phyloP scores from a whole-genome alignment of 92 coral and sea anemone genomes.

The Epizoanthus ramosus region DNA sequence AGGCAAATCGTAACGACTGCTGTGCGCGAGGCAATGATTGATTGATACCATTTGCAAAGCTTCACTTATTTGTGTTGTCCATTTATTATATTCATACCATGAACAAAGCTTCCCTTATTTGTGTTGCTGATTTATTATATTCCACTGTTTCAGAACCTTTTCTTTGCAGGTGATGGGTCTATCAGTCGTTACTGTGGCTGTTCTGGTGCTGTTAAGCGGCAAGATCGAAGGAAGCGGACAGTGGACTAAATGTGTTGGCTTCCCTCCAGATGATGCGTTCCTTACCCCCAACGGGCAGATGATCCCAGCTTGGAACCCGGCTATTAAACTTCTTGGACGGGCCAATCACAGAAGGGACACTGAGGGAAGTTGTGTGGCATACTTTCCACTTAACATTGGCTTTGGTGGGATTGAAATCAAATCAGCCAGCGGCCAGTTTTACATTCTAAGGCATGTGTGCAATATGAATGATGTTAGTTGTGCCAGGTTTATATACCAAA shows the following conservation, averaged over 20 bases:
- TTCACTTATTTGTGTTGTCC: too few species aligned
- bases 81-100: too few species aligned
- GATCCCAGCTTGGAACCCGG: not conserved
- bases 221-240: not conserved
- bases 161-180: not conserved
- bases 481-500: not conserved
- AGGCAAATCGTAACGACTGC: too few species aligned
- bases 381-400: not conserved
- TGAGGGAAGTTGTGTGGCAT: not conserved
- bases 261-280: not conserved
- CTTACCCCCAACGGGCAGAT: not conserved
- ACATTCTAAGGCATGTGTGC: not conserved
- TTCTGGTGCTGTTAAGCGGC: not conserved
- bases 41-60: too few species aligned
- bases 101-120: too few species aligned
- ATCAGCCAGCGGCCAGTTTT: not conserved
- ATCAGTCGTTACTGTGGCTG: not conserved
- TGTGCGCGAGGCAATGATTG: too few species aligned
- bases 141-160: too few species aligned
- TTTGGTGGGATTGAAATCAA: not conserved
- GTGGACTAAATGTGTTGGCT: slow-evolving; percentile 2
- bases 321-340: not conserved
- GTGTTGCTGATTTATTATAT: too few species aligned
- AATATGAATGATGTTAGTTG: not conserved
- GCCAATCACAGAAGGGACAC: not conserved